Conservation (phyloP, 2,888 invertebrate genomes). For the Petrolisthes cinctipes region DNA sequence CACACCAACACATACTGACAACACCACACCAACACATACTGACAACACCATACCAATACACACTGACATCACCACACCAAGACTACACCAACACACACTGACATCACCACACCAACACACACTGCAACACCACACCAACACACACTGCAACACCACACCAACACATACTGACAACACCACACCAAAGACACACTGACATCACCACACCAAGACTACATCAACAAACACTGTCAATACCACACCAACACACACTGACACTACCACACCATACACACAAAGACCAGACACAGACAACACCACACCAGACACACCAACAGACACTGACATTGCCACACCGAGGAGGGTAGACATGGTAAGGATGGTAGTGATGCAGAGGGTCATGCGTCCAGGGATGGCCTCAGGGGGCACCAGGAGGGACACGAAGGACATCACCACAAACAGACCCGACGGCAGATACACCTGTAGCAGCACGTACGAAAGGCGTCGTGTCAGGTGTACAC, state of each 20-base stretch:
- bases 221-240: background rate
- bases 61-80: background rate
- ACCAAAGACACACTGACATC: background rate
- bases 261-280: background rate
- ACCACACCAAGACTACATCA: background rate
- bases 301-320: background rate
- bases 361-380: conserved; percentile 77
- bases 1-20: background rate
- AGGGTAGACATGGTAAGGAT: conserved; percentile 77
- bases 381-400: conserved; percentile 77
- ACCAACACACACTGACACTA: background rate
- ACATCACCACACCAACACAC: background rate
- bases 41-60: background rate
- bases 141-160: background rate
- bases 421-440: conserved; percentile 78
- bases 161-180: background rate
- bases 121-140: background rate
- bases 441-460: conserved; percentile 76
- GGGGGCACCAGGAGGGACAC: conserved; percentile 78
- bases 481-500: conserved; percentile 73
- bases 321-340: conserved; percentile 77
- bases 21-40: background rate
- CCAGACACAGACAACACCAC: background rate
- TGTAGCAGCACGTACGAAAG: conserved; percentile 76
- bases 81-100: background rate